A percentile compares a stretch with the other conserved stretches of the same genome.
Evolutionary conservation across 2,888 invertebrate species (phyloP).

Genomic region (Folsomia manolachei): DNA sequence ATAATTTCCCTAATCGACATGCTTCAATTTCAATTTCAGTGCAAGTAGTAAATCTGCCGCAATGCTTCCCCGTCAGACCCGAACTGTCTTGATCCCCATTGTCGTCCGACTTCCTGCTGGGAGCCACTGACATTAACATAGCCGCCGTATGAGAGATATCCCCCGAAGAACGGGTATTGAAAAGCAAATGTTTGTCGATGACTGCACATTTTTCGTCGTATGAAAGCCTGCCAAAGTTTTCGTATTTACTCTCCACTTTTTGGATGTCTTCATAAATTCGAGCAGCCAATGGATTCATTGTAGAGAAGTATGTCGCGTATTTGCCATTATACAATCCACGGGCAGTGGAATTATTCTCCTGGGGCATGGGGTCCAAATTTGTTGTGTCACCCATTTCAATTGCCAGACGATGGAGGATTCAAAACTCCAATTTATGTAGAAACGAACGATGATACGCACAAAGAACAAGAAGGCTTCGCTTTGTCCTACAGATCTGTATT

Average conservation of each 20-base stretch:
- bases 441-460: too few species aligned
- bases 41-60: conserved; percentile 42
- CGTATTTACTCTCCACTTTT: conserved; percentile 28
- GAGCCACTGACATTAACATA: conserved; percentile 42
- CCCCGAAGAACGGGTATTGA: background rate
- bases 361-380: background rate
- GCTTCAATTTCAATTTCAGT: conserved; percentile 42
- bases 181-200: conserved; percentile 42
- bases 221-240: conserved; percentile 25
- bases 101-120: conserved; percentile 44
- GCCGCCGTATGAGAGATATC: conserved; percentile 34
- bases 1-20: conserved; percentile 41
- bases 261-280: conserved; percentile 47
- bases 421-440: background rate
- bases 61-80: conserved; percentile 22
- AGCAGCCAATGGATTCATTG: conserved; percentile 47
- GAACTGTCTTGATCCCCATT: conserved; percentile 46
- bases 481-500: background rate
- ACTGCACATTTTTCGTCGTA: conserved; percentile 46
- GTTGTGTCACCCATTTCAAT: background rate
- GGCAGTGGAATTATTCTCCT: too few species aligned
- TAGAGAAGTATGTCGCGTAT: conserved; percentile 44
- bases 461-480: too few species aligned
- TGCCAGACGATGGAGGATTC: background rate
- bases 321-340: conserved; percentile 11